phyloP scores from a whole-genome alignment of 1,140 invertebrate genomes.

The Brachionus rubens region DNA sequence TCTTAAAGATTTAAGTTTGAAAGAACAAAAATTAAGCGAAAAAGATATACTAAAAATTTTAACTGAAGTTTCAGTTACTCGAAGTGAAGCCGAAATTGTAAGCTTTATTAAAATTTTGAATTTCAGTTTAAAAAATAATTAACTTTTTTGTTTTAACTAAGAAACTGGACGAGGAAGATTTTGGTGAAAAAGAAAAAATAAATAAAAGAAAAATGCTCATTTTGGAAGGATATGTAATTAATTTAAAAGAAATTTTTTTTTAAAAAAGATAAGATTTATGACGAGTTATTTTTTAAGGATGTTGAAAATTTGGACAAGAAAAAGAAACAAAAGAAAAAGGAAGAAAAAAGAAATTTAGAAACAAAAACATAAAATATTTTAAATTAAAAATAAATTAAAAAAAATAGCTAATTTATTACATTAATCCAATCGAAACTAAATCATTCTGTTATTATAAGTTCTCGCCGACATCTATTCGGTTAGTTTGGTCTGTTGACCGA shows the following conservation, averaged over 20 bases:
- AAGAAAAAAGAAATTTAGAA: no score
- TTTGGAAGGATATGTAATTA: constrained; percentile 29
- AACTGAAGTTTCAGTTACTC: constrained; percentile 26
- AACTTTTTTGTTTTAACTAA: neutral
- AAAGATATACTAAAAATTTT: constrained; percentile 46
- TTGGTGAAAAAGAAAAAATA: constrained; percentile 45
- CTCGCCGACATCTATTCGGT: no score
- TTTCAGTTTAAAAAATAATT: neutral
- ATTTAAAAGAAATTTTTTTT: no score
- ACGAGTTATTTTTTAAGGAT: constrained; percentile 6
- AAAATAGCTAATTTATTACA: no score
- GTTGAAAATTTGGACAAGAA: neutral
- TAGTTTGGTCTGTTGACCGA: no score
- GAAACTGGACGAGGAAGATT: constrained; percentile 47
- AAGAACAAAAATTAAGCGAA: constrained; percentile 43
- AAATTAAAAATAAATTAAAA: no score
- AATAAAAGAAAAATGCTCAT: constrained; percentile 47
- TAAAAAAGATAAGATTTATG: no score
- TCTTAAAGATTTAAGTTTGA: constrained; percentile 3
- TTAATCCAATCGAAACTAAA: no score
- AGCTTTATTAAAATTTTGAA: neutral
- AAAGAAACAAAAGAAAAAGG: neutral
- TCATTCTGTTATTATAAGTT: no score
- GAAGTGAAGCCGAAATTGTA: constrained; percentile 45
- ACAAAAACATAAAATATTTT: no score